phyloP scores from a whole-genome alignment of 2,113 vertebrate genomes.

The Lethenteron camtschaticum region DNA sequence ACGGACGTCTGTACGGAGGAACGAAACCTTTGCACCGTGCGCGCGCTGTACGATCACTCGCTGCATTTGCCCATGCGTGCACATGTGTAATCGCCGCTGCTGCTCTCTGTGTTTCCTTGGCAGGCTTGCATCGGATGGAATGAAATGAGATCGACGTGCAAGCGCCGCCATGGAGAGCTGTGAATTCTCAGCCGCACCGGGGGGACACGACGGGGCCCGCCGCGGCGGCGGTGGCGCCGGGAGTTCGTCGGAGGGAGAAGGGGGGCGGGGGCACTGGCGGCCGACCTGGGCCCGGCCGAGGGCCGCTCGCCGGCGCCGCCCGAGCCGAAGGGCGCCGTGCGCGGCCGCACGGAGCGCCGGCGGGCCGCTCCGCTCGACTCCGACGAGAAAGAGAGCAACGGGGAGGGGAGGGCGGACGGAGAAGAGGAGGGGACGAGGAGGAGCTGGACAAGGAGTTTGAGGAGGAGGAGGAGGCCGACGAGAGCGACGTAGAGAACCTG shows the following conservation, averaged over 20 bases:
- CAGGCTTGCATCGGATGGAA: constrained; percentile 57
- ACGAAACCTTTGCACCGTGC: too few relatives aligned
- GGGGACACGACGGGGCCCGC: constrained; percentile 87
- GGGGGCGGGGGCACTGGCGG: constrained; percentile 23
- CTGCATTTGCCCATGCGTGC: too few relatives aligned
- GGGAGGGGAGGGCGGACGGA: too few relatives aligned
- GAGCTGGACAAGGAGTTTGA: too few relatives aligned
- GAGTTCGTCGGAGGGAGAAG: constrained; percentile 22
- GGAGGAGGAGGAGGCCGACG: constrained; percentile 57
- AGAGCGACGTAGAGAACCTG: constrained; percentile 96
- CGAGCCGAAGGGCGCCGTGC: constrained; percentile 29
- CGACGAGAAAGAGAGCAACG: too few relatives aligned
- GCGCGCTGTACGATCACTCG: too few relatives aligned
- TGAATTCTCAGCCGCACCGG: constrained; percentile 95
- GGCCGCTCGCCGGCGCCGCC: constrained; percentile 22
- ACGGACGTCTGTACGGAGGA: too few relatives aligned
- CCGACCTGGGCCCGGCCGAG: constrained; percentile 18
- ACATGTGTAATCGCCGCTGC: background rate
- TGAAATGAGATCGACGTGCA: constrained; percentile 96
- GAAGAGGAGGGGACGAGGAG: constrained; percentile 10
- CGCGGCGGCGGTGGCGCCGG: constrained; percentile 22
- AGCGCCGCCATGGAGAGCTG: constrained; percentile 99
- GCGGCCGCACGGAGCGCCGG: constrained; percentile 21
- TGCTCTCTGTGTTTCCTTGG: constrained; percentile 18
- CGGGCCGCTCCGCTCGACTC: constrained; percentile 17